Conservation (phyloP, 1,140 invertebrate species). For the Euura lappo region DNA sequence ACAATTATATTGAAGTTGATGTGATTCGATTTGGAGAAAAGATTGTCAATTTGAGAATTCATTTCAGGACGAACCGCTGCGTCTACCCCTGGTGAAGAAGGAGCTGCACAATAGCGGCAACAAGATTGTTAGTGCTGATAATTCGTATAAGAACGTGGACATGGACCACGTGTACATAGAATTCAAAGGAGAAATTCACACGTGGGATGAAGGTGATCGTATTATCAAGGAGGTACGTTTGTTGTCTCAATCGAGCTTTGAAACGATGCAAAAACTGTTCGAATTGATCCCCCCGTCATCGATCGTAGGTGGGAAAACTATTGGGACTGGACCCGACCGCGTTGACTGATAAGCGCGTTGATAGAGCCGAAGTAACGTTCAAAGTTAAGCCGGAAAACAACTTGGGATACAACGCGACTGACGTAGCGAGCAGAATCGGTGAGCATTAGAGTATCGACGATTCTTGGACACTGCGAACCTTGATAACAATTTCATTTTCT, state of each 20-base stretch:
- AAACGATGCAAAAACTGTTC: too few relatives aligned
- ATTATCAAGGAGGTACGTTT: conserved; percentile 42
- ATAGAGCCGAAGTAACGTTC: conserved; percentile 80
- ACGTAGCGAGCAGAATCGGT: conserved; percentile 77
- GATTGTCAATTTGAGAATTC: neutral
- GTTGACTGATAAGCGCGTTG: conserved; percentile 69
- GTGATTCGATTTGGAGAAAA: neutral
- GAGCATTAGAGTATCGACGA: conserved; percentile 33
- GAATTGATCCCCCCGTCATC: neutral
- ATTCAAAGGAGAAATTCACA: conserved; percentile 63
- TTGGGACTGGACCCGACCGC: conserved; percentile 65
- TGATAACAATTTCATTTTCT: conserved; percentile 32
- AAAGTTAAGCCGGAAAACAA: conserved; percentile 74
- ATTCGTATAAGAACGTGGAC: conserved; percentile 67
- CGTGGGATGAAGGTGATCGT: conserved; percentile 47
- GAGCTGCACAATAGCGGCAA: conserved; percentile 38
- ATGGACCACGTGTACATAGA: conserved; percentile 73
- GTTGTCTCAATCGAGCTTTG: too few relatives aligned
- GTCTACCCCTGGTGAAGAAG: conserved; percentile 54
- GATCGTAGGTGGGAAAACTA: conserved; percentile 61
- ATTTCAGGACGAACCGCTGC: conserved; percentile 36
- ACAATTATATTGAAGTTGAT: neutral
- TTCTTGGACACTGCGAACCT: neutral
- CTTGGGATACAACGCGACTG: conserved; percentile 72
- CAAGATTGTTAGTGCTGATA: conserved; percentile 49